Percentiles rank a stretch among this genome's conserved stretches.
Conservation (phyloP, 1,140 invertebrate species). For the Zaprionus vittiger region DNA sequence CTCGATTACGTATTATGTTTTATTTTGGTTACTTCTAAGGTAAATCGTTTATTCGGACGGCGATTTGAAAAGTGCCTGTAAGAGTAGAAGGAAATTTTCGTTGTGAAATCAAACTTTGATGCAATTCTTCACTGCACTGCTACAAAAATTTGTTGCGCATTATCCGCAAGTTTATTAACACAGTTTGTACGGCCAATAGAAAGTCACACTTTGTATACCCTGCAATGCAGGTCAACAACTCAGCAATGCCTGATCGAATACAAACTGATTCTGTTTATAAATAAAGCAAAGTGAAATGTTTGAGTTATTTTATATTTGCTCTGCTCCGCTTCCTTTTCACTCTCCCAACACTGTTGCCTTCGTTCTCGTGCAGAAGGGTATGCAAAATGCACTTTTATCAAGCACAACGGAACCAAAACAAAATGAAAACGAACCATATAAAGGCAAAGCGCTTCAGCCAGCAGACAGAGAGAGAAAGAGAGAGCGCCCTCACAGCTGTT, state of each 20-base stretch:
- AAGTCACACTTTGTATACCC: slow-evolving; percentile 26
- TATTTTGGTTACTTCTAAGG: slow-evolving; percentile 39
- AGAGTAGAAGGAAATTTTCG: slow-evolving; percentile 35
- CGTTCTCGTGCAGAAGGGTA: slow-evolving; percentile 18
- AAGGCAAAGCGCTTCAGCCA: slow-evolving; percentile 35
- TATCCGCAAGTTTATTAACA: slow-evolving; percentile 37
- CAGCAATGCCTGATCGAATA: not conserved
- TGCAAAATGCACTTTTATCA: slow-evolving; percentile 9
- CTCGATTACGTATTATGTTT: slow-evolving; percentile 37
- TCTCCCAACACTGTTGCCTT: not conserved
- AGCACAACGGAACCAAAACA: slow-evolving; percentile 63
- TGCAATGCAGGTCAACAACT: not conserved
- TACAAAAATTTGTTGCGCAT: slow-evolving; percentile 63
- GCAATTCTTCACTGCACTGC: slow-evolving; percentile 41
- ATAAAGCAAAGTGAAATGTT: not conserved
- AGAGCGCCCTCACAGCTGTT: slow-evolving; percentile 66
- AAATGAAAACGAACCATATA: slow-evolving; percentile 62
- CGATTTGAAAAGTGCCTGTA: slow-evolving; percentile 67
- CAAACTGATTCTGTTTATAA: not conserved
- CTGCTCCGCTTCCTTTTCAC: not conserved
- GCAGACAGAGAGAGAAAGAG: slow-evolving; percentile 7
- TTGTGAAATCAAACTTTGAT: slow-evolving; percentile 58
- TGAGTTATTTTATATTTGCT: not conserved
- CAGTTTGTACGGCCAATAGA: not conserved
- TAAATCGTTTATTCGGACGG: slow-evolving; percentile 63